A percentile compares a stretch with the other conserved stretches of the same genome.
phyloP scores from a whole-genome alignment of 2,113 vertebrate species.

The Zosterops pallidus region DNA sequence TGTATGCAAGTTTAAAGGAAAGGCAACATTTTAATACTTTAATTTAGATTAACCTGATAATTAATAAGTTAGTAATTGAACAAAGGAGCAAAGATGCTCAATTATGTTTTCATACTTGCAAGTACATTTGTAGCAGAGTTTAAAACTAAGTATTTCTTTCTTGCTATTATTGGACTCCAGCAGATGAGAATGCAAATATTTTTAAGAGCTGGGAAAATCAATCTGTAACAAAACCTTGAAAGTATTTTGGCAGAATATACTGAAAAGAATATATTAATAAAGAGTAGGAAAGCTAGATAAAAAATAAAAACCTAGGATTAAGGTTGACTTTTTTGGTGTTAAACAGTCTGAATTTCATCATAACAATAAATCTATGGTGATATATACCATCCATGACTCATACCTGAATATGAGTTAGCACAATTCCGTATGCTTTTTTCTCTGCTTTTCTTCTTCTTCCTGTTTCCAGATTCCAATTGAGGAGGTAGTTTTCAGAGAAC shows the following conservation, averaged over 20 bases:
- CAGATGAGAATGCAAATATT: background rate
- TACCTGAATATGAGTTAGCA: background rate
- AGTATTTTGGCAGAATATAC: background rate
- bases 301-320: background rate
- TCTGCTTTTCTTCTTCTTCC: background rate
- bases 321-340: background rate
- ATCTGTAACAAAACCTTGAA: background rate
- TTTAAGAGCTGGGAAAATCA: background rate
- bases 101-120: background rate
- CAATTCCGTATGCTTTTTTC: background rate
- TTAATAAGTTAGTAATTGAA: background rate
- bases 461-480: background rate
- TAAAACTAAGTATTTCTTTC: background rate
- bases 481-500: background rate
- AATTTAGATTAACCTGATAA: background rate
- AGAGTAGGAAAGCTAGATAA: background rate
- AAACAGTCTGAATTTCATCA: background rate
- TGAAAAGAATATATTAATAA: background rate
- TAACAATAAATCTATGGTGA: background rate
- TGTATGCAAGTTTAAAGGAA: background rate
- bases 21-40: background rate
- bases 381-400: background rate
- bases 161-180: background rate
- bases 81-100: background rate
- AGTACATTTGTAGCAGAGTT: background rate